These are phyloP conservation scores for Melitaea cinxia DNA, from an alignment of 1,140 invertebrate genomes.

Conservation along the genomic window DNA sequence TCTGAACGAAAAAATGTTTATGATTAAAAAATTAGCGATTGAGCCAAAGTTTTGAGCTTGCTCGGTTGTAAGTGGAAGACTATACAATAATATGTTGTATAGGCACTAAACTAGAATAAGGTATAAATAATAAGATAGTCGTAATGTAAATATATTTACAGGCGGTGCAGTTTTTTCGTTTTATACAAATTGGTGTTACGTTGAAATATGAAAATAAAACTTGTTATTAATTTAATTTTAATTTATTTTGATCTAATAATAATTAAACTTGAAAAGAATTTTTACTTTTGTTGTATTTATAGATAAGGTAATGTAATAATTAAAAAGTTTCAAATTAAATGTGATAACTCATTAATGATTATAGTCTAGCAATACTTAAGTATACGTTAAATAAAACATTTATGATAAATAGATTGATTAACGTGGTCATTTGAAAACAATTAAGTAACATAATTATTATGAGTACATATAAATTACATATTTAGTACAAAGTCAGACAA, in stretches of 20 bases:
- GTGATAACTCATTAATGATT: too few species aligned
- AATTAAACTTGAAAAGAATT: too few species aligned
- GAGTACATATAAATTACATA: too few species aligned
- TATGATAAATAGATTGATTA: too few species aligned
- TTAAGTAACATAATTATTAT: too few species aligned
- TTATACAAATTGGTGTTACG: slow-evolving; percentile 15
- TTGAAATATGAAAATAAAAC: slow-evolving; percentile 19
- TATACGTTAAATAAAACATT: too few species aligned
- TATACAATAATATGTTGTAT: slow-evolving; percentile 16
- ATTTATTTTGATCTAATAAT: background rate
- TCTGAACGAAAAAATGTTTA: slow-evolving; percentile 55
- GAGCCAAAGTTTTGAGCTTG: background rate
- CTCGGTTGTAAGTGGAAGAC: slow-evolving; percentile 13
- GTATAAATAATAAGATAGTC: slow-evolving; percentile 47
- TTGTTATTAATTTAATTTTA: slow-evolving; percentile 1
- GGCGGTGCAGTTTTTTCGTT: slow-evolving; percentile 17
- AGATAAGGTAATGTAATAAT: too few species aligned
- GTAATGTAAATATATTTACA: slow-evolving; percentile 44
- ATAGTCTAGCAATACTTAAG: too few species aligned
- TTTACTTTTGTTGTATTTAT: too few species aligned
- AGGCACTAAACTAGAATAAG: slow-evolving; percentile 43
- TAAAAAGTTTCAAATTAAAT: too few species aligned
- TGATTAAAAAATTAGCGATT: slow-evolving; percentile 17
- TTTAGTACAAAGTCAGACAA: too few species aligned
- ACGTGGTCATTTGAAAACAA: too few species aligned